Percentiles rank a stretch among this genome's conserved stretches.
These are phyloP conservation scores for Mesorhabditis sp. DNA, from an alignment of 2,888 invertebrate genomes.

Conservation along the genomic window DNA sequence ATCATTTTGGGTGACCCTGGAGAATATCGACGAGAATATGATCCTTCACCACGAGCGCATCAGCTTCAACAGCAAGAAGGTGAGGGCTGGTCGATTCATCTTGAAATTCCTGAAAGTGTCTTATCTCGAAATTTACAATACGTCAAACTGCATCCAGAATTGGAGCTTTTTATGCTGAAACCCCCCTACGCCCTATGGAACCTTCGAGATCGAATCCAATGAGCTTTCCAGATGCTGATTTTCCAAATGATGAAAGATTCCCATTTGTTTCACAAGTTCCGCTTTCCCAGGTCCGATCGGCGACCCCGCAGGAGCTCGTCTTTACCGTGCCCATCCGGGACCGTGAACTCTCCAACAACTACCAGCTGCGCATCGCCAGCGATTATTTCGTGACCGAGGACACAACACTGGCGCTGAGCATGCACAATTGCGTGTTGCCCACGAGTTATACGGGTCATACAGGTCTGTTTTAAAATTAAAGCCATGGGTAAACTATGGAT, in stretches of 20 bases:
- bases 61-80: slow-evolving; percentile 76
- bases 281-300: slow-evolving; percentile 67
- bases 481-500: background rate
- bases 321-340: slow-evolving; percentile 90
- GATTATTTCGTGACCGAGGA: slow-evolving; percentile 71
- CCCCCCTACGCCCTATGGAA: no score
- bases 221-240: background rate
- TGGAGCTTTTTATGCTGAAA: background rate
- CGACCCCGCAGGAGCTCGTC: slow-evolving; percentile 77
- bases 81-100: slow-evolving; percentile 45
- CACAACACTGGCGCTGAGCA: slow-evolving; percentile 64
- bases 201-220: background rate
- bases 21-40: slow-evolving; percentile 85
- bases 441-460: slow-evolving; percentile 88
- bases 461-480: slow-evolving; percentile 62
- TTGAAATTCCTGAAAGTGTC: no score
- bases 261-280: background rate
- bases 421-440: slow-evolving; percentile 83
- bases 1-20: slow-evolving; percentile 95
- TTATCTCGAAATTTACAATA: no score
- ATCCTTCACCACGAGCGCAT: slow-evolving; percentile 95
- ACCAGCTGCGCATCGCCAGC: slow-evolving; percentile 65
- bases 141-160: no score
- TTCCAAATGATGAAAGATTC: background rate
- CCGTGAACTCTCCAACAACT: slow-evolving; percentile 83